These are phyloP conservation scores for Drosophila lacertosa DNA, from an alignment of 1,140 invertebrate genomes.

Conservation along the genomic window DNA sequence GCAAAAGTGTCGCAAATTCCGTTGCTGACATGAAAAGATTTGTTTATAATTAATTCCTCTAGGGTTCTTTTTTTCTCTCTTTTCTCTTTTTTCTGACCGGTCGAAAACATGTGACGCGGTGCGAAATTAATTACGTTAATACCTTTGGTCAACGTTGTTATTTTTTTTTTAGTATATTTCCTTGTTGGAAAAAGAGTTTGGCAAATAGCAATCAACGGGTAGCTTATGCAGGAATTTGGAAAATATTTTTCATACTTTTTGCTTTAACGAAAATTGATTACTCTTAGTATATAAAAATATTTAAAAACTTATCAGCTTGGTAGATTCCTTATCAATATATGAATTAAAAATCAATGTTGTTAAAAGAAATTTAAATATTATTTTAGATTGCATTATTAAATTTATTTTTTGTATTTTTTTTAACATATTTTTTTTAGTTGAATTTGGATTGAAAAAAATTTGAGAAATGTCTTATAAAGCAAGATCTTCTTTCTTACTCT, in stretches of 20 bases:
- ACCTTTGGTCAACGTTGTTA: conserved; percentile 56
- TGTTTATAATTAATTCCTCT: conserved; percentile 82
- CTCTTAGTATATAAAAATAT: conserved; percentile 4
- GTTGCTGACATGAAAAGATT: conserved; percentile 81
- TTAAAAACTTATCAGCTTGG: not conserved
- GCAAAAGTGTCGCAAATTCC: conserved; percentile 79
- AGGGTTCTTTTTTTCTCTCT: conserved; percentile 35
- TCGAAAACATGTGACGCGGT: conserved; percentile 62
- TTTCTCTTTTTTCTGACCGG: conserved; percentile 36
- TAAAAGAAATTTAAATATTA: no score
- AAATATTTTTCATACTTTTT: not conserved
- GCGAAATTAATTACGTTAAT: conserved; percentile 79
- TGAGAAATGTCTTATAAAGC: no score
- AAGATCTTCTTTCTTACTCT: no score
- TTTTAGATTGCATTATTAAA: no score
- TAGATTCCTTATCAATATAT: no score
- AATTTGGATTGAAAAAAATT: no score
- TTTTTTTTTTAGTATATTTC: conserved; percentile 5
- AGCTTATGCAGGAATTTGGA: conserved; percentile 35
- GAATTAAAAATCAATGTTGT: no score
- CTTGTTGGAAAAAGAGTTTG: not conserved
- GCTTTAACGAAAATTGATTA: not conserved
- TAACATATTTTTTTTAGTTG: no score
- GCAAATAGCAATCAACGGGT: conserved; percentile 31
- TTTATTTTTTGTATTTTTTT: no score